phyloP scores from a whole-genome alignment of 2,797 vertebrate genomes.

The Liparis tanakae region DNA sequence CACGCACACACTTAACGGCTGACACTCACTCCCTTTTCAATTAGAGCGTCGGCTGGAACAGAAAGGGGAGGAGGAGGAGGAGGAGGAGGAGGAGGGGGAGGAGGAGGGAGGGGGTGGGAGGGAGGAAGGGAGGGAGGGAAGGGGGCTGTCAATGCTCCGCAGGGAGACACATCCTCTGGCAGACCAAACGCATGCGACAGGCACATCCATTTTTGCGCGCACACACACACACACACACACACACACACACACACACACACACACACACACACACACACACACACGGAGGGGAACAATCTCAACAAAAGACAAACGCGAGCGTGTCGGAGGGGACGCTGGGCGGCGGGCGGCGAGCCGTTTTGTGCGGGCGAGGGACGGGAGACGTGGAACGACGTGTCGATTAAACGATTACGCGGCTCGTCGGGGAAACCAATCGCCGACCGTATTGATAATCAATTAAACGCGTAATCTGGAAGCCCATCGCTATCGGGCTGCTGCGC shows the following conservation, averaged over 20 bases:
- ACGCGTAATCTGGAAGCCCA: neutral
- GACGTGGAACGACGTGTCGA: neutral
- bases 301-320: constrained; percentile 31
- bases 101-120: too few species aligned
- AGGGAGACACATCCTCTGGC: constrained; percentile 69
- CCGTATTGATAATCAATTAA: constrained; percentile 9
- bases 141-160: constrained; percentile 66
- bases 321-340: neutral
- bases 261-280: constrained; percentile 25
- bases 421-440: neutral
- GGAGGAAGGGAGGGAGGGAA: constrained; percentile 1
- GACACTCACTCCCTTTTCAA: constrained; percentile 82
- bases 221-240: constrained; percentile 26
- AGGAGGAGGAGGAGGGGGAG: neutral
- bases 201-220: constrained; percentile 36
- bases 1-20: constrained; percentile 64
- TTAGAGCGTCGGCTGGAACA: constrained; percentile 80
- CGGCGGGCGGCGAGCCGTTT: constrained; percentile 4
- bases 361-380: neutral
- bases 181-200: constrained; percentile 64
- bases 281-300: constrained; percentile 12
- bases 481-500: neutral
- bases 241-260: constrained; percentile 39
- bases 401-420: constrained; percentile 6
- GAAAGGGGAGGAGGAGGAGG: constrained; percentile 52